phyloP scores from a whole-genome alignment of 2,113 vertebrate species.

The Sphyrna mokarran region DNA sequence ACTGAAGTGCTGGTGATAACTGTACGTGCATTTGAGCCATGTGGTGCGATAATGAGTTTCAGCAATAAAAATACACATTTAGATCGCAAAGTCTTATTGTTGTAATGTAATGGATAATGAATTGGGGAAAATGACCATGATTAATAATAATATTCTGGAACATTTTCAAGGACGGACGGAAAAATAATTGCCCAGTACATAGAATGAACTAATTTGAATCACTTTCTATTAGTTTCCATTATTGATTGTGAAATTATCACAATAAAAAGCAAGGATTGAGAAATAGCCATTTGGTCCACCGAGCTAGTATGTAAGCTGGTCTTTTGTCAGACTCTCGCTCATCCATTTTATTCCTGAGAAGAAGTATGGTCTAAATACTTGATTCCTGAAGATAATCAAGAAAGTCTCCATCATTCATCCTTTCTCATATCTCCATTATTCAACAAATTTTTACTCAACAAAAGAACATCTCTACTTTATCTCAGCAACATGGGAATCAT shows the following conservation, averaged over 20 bases:
- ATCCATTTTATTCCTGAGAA: neutral
- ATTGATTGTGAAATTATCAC: neutral
- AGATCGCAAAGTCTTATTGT: neutral
- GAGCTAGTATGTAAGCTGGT: neutral
- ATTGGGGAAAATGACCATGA: neutral
- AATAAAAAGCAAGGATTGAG: neutral
- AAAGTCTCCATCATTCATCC: neutral
- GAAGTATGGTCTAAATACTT: neutral
- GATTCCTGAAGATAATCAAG: neutral
- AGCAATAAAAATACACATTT: neutral
- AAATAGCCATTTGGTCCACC: neutral
- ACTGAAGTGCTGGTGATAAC: neutral
- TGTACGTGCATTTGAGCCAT: neutral
- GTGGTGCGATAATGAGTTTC: conserved; percentile 10
- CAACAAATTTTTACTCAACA: neutral
- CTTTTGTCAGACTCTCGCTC: neutral
- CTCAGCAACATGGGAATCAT: neutral
- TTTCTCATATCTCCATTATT: neutral
- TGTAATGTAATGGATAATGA: neutral
- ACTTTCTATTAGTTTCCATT: neutral
- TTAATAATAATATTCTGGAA: conserved; percentile 29
- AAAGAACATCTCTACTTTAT: neutral
- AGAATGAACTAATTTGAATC: neutral
- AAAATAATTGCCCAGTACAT: neutral
- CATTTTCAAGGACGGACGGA: neutral